Evolutionary conservation across 2,888 invertebrate genomes (phyloP).

Genomic region (Stegana nigrithorax): DNA sequence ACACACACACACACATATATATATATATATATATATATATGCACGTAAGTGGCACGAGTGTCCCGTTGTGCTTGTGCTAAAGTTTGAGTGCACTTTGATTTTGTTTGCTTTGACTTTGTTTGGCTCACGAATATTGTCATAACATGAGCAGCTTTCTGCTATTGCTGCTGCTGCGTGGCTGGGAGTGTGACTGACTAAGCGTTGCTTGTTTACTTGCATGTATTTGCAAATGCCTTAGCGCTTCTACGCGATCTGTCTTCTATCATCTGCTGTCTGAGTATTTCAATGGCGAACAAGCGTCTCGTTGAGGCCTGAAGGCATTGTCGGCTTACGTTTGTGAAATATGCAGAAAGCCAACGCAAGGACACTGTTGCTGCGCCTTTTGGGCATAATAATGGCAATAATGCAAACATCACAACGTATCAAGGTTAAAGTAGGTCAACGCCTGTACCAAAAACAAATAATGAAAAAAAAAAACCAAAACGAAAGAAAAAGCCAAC

Average conservation of each 20-base stretch:
- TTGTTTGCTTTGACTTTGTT: constrained; percentile 10
- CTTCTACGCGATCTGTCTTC: no score
- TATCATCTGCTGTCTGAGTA: neutral
- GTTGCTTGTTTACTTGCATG: no score
- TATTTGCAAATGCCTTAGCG: no score
- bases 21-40: neutral
- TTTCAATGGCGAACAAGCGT: constrained; percentile 8
- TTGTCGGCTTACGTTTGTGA: neutral
- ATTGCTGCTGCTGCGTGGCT: neutral
- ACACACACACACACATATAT: neutral
- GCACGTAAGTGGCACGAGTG: neutral
- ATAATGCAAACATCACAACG: constrained; percentile 36
- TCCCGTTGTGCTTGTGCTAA: constrained; percentile 9
- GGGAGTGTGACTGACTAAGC: no score
- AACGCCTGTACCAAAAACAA: no score
- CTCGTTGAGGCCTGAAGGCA: constrained; percentile 7
- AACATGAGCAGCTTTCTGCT: neutral
- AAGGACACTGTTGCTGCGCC: constrained; percentile 17
- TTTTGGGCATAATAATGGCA: constrained; percentile 37
- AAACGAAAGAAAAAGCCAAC: no score
- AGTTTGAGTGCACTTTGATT: constrained; percentile 29
- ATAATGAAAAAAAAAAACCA: no score
- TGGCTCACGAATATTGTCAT: no score
- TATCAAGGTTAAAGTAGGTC: constrained; percentile 43
- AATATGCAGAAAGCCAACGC: constrained; percentile 6